These are phyloP conservation scores for Cephalotes varians DNA, from an alignment of 2,888 invertebrate species.

Conservation along the genomic window DNA sequence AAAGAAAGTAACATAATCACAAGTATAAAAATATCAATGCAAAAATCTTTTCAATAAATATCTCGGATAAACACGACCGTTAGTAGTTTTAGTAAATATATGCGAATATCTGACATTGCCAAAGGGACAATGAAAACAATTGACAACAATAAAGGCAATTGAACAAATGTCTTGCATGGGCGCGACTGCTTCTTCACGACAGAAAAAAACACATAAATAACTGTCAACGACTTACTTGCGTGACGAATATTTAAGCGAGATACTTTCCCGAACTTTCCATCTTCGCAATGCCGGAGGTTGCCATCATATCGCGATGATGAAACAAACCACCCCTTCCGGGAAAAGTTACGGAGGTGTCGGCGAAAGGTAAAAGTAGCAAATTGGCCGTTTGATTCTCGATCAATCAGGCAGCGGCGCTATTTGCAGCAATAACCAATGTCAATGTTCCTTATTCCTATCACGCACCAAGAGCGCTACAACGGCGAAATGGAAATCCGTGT, in stretches of 20 bases:
- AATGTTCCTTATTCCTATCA: conserved; percentile 53
- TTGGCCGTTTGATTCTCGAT: conserved; percentile 69
- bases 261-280: conserved; percentile 24
- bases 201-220: conserved; percentile 43
- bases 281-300: not conserved
- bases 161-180: conserved; percentile 3
- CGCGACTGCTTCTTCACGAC: conserved; percentile 1
- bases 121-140: too few species aligned
- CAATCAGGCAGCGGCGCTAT: conserved; percentile 60
- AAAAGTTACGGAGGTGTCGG: conserved; percentile 15
- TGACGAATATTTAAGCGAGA: conserved; percentile 39
- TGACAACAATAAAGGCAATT: too few species aligned
- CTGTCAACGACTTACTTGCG: conserved; percentile 34
- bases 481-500: conserved; percentile 63
- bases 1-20: not conserved
- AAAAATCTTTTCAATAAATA: not conserved
- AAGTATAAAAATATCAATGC: not conserved
- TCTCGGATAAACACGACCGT: not conserved
- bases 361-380: conserved; percentile 54
- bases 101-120: not conserved
- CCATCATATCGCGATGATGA: conserved; percentile 13
- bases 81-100: not conserved
- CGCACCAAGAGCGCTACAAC: conserved; percentile 48
- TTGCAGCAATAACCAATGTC: conserved; percentile 58
- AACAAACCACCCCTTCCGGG: not conserved